These are phyloP conservation scores for Tetramorium alpestre DNA, from an alignment of 1,140 invertebrate genomes.

Conservation along the genomic window DNA sequence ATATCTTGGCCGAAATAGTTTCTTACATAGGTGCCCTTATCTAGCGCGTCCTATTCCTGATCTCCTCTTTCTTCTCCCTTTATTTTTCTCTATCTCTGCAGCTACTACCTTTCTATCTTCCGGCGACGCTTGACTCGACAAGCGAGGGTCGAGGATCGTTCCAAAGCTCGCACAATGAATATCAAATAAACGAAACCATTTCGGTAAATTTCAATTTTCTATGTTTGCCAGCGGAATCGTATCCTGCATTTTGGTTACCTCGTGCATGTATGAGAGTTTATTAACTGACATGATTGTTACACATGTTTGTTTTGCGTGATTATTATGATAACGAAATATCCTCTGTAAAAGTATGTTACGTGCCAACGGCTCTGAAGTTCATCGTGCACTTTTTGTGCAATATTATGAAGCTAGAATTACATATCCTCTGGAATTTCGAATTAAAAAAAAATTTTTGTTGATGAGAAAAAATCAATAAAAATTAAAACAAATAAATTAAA, in stretches of 20 bases:
- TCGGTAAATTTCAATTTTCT: slow-evolving; percentile 49
- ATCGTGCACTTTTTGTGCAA: background rate
- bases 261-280: background rate
- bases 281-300: background rate
- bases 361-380: background rate
- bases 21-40: slow-evolving; percentile 57
- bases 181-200: slow-evolving; percentile 51
- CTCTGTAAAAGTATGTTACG: background rate
- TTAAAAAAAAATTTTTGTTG: background rate
- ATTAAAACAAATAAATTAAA: background rate
- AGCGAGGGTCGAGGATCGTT: background rate
- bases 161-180: slow-evolving; percentile 51
- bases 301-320: background rate
- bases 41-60: background rate
- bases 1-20: slow-evolving; percentile 53
- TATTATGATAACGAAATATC: background rate
- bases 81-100: background rate
- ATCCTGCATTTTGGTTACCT: slow-evolving; percentile 25
- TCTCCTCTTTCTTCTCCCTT: background rate
- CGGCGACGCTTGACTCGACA: background rate
- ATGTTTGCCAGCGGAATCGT: slow-evolving; percentile 16
- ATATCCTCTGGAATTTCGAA: background rate
- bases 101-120: background rate
- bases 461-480: background rate
- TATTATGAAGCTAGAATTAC: background rate